Evolutionary conservation across 2,888 invertebrate species (phyloP), one percentile per base, ranked within the genome.

Genomic region (Microdon myrmicae): DNA sequence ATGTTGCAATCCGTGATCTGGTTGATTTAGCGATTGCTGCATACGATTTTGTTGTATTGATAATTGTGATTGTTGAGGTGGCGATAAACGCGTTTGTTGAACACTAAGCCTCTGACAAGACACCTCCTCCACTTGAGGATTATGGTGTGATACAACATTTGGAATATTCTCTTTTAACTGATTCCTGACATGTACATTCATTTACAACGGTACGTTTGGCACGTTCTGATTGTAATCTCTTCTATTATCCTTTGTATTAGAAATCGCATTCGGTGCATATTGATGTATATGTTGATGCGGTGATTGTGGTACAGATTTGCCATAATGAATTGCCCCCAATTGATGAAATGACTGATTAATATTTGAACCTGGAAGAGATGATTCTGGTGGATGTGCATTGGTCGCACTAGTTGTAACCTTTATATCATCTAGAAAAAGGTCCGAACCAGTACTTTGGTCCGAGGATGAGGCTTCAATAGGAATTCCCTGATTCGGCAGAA

Each of bases 1-100:
- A 70, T 75, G 29, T 68, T 72, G 66, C 66, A 71, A n/a, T n/a
- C n/a, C n/a, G n/a, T n/a, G n/a, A n/a, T n/a, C n/a, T n/a, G n/a
- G 34, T 69, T 69, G 43, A 70, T 73, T 51, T 60, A 72, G 69
- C 54, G 73, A 53, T 58, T 71, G 58, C 48, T 72, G 55, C 28
- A 68, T 53, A 48, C 64, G 45, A 26, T 68, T 56, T 43, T 68
- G 41, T 38, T 61, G 44, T 14, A 51, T 68, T 4, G 67, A 29
- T 20, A 69, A 66, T 26, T 70, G 71, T 31, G 67, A 71, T 38
- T 70, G 70, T 5, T 70, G 44, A 41, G 70, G 68, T 47, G 70
- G 67, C 25, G 66, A 32, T 14, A 41, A 14, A 16, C 49, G 35
- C 32, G 56, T 34, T 19, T 67, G n/a, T 12, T 68, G 48, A n/a